A percentile compares a stretch with the other conserved stretches of the same genome.
phyloP scores from a whole-genome alignment of 2,888 invertebrate genomes.

The Hylaea fasciaria region DNA sequence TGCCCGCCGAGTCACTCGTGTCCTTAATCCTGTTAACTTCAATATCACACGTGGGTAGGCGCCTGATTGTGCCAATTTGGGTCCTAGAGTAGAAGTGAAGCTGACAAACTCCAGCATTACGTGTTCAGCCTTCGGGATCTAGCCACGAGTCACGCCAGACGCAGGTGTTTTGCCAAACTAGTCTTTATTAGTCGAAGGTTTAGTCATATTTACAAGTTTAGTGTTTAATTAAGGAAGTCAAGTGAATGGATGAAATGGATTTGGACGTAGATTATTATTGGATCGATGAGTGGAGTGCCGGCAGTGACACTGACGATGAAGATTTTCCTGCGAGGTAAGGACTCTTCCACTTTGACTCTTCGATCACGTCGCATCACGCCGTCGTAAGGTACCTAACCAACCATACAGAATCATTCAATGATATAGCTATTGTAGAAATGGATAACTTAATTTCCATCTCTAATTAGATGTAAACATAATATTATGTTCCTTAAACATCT shows the following conservation, averaged over 20 bases:
- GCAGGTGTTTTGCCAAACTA: neutral
- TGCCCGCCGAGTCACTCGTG: slow-evolving; percentile 13
- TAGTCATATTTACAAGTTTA: neutral
- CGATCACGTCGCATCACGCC: too few species aligned
- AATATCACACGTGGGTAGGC: slow-evolving; percentile 36
- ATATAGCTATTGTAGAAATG: too few species aligned
- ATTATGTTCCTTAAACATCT: too few species aligned
- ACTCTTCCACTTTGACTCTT: neutral
- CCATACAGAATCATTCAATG: too few species aligned
- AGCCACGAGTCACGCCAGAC: slow-evolving; percentile 8
- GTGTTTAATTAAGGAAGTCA: too few species aligned
- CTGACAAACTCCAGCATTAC: slow-evolving; percentile 38
- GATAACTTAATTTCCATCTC: neutral
- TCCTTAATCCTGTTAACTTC: slow-evolving; percentile 31
- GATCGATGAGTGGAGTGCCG: slow-evolving; percentile 34
- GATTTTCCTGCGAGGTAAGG: slow-evolving; percentile 38
- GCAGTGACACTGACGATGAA: slow-evolving; percentile 33
- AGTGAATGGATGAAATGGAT: slow-evolving; percentile 33
- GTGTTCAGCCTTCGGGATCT: slow-evolving; percentile 50
- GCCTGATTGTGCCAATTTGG: slow-evolving; percentile 47
- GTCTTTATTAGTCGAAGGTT: neutral
- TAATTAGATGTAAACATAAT: neutral
- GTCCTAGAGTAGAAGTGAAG: slow-evolving; percentile 47
- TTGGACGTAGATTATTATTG: slow-evolving; percentile 39
- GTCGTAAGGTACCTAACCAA: too few species aligned